These are phyloP conservation scores for Pantelozetes paolii DNA, from an alignment of 2,888 invertebrate species.

Conservation along the genomic window DNA sequence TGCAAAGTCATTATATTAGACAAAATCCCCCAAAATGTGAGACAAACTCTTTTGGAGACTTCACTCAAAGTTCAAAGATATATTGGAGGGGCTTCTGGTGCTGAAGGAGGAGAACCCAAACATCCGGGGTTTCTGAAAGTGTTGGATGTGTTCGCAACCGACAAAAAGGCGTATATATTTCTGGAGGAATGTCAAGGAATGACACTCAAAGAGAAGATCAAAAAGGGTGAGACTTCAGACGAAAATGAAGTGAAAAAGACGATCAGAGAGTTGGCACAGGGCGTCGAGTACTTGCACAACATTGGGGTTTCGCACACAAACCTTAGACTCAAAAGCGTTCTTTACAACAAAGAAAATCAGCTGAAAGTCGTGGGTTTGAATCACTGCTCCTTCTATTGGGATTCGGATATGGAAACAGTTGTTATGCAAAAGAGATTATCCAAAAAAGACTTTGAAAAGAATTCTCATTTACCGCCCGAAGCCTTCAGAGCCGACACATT, in stretches of 20 bases:
- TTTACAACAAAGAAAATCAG: not conserved
- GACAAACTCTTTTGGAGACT: not conserved
- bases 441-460: conserved; percentile 10
- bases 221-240: not conserved
- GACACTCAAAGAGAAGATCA: not conserved
- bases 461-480: conserved; percentile 2
- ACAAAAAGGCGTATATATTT: conserved; percentile 16
- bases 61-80: not conserved
- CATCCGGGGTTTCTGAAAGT: not conserved
- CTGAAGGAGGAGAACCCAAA: not conserved
- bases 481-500: conserved; percentile 3
- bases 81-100: not conserved
- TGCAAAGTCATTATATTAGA: conserved; percentile 17
- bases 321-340: not conserved
- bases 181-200: not conserved
- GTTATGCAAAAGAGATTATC: not conserved
- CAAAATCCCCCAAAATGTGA: not conserved
- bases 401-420: conserved; percentile 18
- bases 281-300: not conserved
- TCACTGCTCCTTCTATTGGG: conserved; percentile 3
- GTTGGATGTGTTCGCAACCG: not conserved
- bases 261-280: not conserved
- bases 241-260: not conserved
- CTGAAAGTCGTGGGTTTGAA: not conserved
- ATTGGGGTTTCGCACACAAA: conserved; percentile 9